Conservation (phyloP, 2,113 vertebrate species). For the Bungarus multicinctus region DNA sequence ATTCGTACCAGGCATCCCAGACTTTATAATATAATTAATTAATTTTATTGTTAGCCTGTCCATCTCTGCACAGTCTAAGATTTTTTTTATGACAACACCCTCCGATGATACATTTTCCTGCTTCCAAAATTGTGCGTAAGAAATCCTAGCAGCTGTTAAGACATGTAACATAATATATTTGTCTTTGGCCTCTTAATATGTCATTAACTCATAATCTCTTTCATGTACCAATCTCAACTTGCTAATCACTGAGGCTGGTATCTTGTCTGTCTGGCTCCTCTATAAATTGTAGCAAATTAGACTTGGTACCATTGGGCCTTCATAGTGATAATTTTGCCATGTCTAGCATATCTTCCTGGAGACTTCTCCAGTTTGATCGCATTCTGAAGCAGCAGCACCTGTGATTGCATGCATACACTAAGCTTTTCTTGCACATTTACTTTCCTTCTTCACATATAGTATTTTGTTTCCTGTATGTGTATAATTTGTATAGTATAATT, state of each 20-base stretch:
- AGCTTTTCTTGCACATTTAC: background rate
- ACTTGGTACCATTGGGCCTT: background rate
- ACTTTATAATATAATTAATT: too few species aligned
- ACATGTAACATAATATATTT: background rate
- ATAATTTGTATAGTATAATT: background rate
- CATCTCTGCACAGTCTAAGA: too few species aligned
- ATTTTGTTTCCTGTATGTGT: background rate
- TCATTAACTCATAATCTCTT: background rate
- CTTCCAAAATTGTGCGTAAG: too few species aligned
- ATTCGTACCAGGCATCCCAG: too few species aligned
- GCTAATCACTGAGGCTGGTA: background rate
- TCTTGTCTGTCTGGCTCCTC: background rate
- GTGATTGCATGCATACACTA: background rate
- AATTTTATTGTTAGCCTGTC: too few species aligned
- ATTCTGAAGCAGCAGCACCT: background rate
- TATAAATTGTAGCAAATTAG: background rate
- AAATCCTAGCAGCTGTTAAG: too few species aligned
- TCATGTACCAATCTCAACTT: background rate
- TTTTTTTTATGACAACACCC: too few species aligned
- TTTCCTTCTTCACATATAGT: background rate
- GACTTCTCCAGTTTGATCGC: background rate
- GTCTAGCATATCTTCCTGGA: background rate
- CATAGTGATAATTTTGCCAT: background rate
- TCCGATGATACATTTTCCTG: too few species aligned
- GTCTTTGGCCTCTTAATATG: background rate